Conservation (phyloP, 2,888 invertebrate species). For the Pheosia gnoma region DNA sequence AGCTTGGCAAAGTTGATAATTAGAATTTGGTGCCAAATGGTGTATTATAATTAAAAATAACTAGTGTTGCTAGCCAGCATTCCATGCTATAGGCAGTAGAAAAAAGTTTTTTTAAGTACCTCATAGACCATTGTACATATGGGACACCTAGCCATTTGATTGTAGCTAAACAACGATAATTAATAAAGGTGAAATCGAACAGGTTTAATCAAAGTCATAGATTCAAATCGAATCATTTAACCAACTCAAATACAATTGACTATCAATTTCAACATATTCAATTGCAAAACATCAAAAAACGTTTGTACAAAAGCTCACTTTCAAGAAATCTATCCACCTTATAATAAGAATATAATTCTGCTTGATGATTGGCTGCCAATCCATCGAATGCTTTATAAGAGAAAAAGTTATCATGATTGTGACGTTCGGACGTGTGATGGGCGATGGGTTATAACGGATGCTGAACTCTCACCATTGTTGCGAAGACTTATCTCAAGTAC, state of each 20-base stretch:
- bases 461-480: conserved; percentile 16
- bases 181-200: no score
- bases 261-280: not conserved
- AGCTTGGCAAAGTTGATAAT: no score
- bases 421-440: conserved; percentile 19
- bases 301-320: not conserved
- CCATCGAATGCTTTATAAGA: conserved; percentile 12
- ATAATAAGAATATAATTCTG: conserved; percentile 6
- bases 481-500: conserved; percentile 18
- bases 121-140: no score
- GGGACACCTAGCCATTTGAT: no score
- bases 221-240: no score
- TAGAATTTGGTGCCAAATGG: no score
- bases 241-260: not conserved
- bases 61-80: no score
- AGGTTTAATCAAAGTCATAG: no score
- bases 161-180: no score
- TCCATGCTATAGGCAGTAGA: no score
- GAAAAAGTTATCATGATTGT: conserved; percentile 14
- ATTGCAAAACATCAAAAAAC: not conserved
- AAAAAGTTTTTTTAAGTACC: no score
- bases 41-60: no score
- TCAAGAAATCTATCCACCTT: conserved; percentile 3
- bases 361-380: conserved; percentile 14
- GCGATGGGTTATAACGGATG: conserved; percentile 5